phyloP scores from a whole-genome alignment of 2,113 vertebrate genomes.

The Embiotoca jacksoni region DNA sequence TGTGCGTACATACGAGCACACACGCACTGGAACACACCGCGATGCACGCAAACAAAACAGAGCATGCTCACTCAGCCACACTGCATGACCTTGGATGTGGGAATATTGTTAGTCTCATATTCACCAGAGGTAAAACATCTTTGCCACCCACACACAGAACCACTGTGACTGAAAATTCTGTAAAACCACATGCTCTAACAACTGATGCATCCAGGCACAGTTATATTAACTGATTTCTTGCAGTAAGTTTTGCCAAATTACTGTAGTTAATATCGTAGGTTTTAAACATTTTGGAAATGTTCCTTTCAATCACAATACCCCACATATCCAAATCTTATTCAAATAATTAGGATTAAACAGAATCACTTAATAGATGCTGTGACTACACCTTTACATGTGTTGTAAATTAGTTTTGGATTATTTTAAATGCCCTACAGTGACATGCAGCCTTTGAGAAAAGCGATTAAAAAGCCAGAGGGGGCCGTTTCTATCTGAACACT shows the following conservation, averaged over 20 bases:
- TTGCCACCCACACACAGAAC: slow-evolving; percentile 43
- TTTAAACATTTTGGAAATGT: not conserved
- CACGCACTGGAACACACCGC: slow-evolving; percentile 23
- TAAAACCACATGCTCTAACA: slow-evolving; percentile 17
- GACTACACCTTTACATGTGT: not conserved
- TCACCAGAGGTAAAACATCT: slow-evolving; percentile 67
- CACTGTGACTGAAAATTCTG: slow-evolving; percentile 33
- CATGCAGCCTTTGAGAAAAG: slow-evolving; percentile 35
- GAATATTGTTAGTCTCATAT: slow-evolving; percentile 70
- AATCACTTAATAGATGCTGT: not conserved
- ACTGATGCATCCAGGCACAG: slow-evolving; percentile 5
- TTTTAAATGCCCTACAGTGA: slow-evolving; percentile 48
- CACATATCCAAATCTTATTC: not conserved
- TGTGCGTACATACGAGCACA: slow-evolving; percentile 17
- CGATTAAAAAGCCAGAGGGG: slow-evolving; percentile 51
- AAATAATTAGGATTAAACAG: not conserved
- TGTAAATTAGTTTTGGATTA: slow-evolving; percentile 54
- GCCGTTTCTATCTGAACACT: slow-evolving; percentile 30
- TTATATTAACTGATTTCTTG: too few relatives aligned
- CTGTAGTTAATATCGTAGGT: not conserved
- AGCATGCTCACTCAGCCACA: slow-evolving; percentile 48
- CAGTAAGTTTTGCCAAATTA: not conserved
- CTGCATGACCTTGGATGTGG: slow-evolving; percentile 75
- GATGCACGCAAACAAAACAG: slow-evolving; percentile 45
- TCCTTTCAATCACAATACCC: not conserved